phyloP scores from a whole-genome alignment of 2,797 vertebrate species.

The Ctenopoma kingsleyae region DNA sequence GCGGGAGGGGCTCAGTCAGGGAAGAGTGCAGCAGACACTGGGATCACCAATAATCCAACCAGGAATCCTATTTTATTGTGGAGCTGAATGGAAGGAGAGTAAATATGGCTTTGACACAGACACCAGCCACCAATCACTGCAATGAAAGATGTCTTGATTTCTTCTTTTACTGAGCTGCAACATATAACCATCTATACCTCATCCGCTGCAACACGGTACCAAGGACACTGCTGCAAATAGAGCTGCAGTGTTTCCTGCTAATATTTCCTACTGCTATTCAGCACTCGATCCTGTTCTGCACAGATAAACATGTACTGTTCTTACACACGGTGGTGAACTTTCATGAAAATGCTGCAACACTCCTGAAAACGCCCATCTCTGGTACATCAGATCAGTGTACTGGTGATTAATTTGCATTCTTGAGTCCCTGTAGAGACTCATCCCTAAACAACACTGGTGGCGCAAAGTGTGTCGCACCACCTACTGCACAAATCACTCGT shows the following conservation, averaged over 20 bases:
- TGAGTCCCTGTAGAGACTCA: conserved; percentile 15
- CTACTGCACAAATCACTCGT: conserved; percentile 9
- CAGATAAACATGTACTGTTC: conserved; percentile 1
- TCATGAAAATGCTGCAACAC: conserved; percentile 30
- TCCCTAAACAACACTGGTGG: conserved; percentile 12
- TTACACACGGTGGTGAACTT: background rate
- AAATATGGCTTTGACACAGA: conserved; percentile 12
- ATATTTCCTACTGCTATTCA: conserved; percentile 18
- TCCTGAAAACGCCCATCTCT: conserved; percentile 36
- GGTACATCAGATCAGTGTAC: conserved; percentile 55
- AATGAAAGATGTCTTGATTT: conserved; percentile 16
- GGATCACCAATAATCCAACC: conserved; percentile 68
- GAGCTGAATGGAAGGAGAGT: conserved; percentile 33
- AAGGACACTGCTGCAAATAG: conserved; percentile 49
- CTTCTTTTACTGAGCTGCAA: background rate
- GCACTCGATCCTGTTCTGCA: conserved; percentile 7
- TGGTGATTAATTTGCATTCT: conserved; percentile 46
- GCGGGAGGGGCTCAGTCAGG: conserved; percentile 65
- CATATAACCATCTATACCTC: conserved; percentile 1
- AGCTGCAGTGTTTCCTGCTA: conserved; percentile 48
- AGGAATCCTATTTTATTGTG: conserved; percentile 58
- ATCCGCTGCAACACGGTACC: conserved; percentile 18
- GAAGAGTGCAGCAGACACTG: conserved; percentile 61
- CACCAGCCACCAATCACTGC: conserved; percentile 28
- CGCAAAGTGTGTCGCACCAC: conserved; percentile 16